Percentiles rank a stretch among this genome's conserved stretches.
phyloP scores from a whole-genome alignment of 2,113 vertebrate species.

The Oryzias javanicus region DNA sequence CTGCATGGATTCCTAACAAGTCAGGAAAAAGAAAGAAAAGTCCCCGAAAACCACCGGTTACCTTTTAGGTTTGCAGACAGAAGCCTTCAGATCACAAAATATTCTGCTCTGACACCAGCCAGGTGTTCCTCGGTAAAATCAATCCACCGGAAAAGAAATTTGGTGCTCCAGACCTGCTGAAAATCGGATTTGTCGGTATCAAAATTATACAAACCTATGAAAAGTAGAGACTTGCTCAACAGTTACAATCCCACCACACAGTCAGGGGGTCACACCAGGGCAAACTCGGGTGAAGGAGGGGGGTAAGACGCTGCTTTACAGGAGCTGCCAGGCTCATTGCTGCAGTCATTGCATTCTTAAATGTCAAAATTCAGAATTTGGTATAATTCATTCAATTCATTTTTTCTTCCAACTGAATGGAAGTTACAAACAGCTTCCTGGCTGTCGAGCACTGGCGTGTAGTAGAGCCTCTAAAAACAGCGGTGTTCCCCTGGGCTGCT shows the following conservation, averaged over 20 bases:
- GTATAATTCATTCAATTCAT: background rate
- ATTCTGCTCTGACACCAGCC: too few relatives aligned
- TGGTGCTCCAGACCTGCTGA: conserved; percentile 78
- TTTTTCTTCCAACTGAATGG: too few relatives aligned
- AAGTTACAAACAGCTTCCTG: too few relatives aligned
- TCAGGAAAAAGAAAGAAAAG: conserved; percentile 10
- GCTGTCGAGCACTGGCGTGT: background rate
- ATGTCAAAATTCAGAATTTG: background rate
- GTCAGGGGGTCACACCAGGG: conserved; percentile 51
- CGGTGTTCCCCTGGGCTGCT: conserved; percentile 41
- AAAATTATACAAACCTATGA: conserved; percentile 72
- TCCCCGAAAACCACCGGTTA: background rate
- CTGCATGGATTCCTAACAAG: conserved; percentile 14
- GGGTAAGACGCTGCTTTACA: conserved; percentile 12
- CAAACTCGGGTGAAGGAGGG: conserved; percentile 19
- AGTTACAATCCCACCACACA: conserved; percentile 64
- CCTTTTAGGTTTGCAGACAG: conserved; percentile 20
- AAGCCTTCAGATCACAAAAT: too few relatives aligned
- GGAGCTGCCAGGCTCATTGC: conserved; percentile 8
- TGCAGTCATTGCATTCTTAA: background rate
- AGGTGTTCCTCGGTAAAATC: too few relatives aligned
- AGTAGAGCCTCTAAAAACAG: conserved; percentile 22
- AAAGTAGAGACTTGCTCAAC: conserved; percentile 73
- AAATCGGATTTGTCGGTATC: conserved; percentile 70
- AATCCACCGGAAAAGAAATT: conserved; percentile 45